A percentile compares a stretch with the other conserved stretches of the same genome.
phyloP scores from a whole-genome alignment of 2,113 vertebrate genomes.

The Centrocercus urophasianus region DNA sequence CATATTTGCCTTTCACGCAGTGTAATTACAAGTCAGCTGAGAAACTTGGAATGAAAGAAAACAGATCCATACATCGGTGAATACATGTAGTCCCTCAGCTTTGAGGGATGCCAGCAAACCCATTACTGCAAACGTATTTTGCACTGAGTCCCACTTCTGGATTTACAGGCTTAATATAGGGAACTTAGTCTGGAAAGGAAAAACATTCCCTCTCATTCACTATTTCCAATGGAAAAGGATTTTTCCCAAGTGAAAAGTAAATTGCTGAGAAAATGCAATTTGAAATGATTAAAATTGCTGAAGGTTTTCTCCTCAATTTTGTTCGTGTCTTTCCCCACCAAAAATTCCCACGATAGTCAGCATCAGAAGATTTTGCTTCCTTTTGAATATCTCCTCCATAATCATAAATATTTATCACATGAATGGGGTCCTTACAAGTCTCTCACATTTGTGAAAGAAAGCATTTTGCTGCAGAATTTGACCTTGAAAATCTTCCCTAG shows the following conservation, averaged over 20 bases:
- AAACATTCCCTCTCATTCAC: conserved; percentile 29
- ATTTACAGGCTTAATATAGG: conserved; percentile 65
- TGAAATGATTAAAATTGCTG: conserved; percentile 66
- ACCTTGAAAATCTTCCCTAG: conserved; percentile 64
- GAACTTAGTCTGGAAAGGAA: conserved; percentile 25
- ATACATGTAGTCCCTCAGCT: conserved; percentile 61
- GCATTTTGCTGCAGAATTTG: conserved; percentile 60
- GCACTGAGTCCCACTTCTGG: conserved; percentile 6
- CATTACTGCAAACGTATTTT: conserved; percentile 62
- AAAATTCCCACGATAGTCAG: conserved; percentile 53
- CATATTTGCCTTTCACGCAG: conserved; percentile 7
- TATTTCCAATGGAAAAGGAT: conserved; percentile 51
- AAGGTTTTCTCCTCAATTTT: conserved; percentile 52
- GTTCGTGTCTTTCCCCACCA: background rate
- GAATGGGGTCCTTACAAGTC: conserved; percentile 51
- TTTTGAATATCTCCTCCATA: conserved; percentile 44
- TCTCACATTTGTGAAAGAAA: conserved; percentile 61
- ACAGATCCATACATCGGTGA: conserved; percentile 64
- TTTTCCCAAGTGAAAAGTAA: conserved; percentile 71
- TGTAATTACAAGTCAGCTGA: conserved; percentile 61
- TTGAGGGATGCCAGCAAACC: conserved; percentile 69
- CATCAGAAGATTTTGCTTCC: conserved; percentile 53
- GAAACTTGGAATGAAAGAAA: conserved; percentile 69
- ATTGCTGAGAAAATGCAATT: conserved; percentile 69
- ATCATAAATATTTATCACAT: conserved; percentile 72